Base-by-base conservation (phyloP, 53 echinoderm and acorn worm genomes). In the Temnopleurus reevesii region DNA sequence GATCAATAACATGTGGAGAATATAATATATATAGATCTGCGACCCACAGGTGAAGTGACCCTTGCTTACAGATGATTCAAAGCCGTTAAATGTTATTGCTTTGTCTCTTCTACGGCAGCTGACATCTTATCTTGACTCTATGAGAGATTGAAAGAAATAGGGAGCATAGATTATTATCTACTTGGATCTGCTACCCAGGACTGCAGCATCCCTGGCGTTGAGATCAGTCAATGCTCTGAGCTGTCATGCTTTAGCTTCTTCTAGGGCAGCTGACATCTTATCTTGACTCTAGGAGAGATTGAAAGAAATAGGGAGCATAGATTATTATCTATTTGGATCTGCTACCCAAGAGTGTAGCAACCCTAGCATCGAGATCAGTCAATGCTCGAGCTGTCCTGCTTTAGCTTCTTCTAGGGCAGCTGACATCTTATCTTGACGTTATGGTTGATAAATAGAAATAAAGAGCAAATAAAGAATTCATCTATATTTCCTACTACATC, bases 41-140 rank as follows among this genome's bases (percentile, higher is more conserved):
- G n/a, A n/a, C n/a, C n/a, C n/a, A n/a, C n/a, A n/a, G n/a, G n/a
- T n/a, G n/a, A n/a, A n/a, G 1, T 80, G 9, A 49, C 15, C 15
- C 1, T 1, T 49, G 15, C 49, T 12, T 9, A 15, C 10, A 49
- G 1, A 1, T 15, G 96, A 56, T 94, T 90, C 49, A 95, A 30
- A 8, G 95, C 99, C 46, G 96, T 85, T 25, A 96, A 9, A 6
- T 94, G 92, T 35, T 94, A 64, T 30, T 86, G 76, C 30, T 89
- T 92, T 53, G 93, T 92, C 31, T 98, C 98, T 28, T 93, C 94
- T 43, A 98, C 71, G 54, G 94, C 66, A n/a, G 91, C 59, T 35
- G 83, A 61, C 38, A 99, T 47, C 81, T 93, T 93, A 34, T 93
- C 99, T 87, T 99, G 99, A 57, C 91, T 94, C 99, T 99, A 61